These are phyloP conservation scores for Proisotoma minuta DNA, from an alignment of 2,888 invertebrate genomes.

Conservation along the genomic window DNA sequence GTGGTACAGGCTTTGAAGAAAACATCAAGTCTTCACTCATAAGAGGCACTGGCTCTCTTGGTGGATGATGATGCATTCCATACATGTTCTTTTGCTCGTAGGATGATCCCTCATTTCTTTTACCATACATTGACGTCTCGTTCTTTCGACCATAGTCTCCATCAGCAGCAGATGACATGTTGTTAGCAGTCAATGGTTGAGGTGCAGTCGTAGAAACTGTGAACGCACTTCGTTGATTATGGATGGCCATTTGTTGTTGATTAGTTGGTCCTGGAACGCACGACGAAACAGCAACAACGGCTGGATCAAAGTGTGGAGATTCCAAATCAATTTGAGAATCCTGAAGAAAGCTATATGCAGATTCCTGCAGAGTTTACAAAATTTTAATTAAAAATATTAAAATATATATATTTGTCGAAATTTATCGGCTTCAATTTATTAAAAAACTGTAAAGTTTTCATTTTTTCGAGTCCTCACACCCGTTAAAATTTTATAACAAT, in stretches of 20 bases:
- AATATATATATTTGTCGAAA: neutral
- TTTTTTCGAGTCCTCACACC: too few relatives aligned
- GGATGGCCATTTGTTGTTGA: too few relatives aligned
- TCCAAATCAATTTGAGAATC: conserved; percentile 76
- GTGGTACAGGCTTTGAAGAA: too few relatives aligned
- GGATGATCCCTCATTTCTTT: too few relatives aligned
- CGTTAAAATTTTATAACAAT: too few relatives aligned
- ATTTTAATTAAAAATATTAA: neutral
- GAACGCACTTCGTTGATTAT: conserved; percentile 12
- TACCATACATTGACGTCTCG: too few relatives aligned
- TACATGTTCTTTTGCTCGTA: too few relatives aligned
- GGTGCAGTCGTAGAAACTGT: neutral
- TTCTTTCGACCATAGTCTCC: neutral
- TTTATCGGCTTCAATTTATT: too few relatives aligned
- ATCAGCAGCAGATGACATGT: neutral
- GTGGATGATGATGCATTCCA: too few relatives aligned
- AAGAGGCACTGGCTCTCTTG: too few relatives aligned
- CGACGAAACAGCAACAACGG: conserved; percentile 49
- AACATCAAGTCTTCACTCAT: too few relatives aligned
- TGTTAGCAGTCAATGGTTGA: neutral
- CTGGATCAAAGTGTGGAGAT: conserved; percentile 54
- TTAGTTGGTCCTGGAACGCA: conserved; percentile 35
- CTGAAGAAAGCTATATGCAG: conserved; percentile 60
- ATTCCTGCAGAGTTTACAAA: conserved; percentile 22
- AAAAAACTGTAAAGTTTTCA: too few relatives aligned